Base-by-base conservation (phyloP, 2,888 invertebrate genomes). In the Harmothoe impar region DNA sequence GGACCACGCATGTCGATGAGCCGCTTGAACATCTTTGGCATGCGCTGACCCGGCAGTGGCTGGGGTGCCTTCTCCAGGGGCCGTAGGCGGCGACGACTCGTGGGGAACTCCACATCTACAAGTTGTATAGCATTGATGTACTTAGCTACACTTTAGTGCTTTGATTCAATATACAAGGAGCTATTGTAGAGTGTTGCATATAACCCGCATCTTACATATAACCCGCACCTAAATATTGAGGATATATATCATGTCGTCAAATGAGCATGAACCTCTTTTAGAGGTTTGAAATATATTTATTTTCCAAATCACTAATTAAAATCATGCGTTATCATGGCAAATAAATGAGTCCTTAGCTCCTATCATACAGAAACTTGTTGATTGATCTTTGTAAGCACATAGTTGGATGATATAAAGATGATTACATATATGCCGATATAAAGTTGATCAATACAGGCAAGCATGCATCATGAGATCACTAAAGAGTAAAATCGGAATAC, bases 1-100 rank as follows among this genome's bases (percentile, higher is more conserved):
- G 99, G 98, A 0, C 99, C 99, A 95, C 99, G 92, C 98, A 99
- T 98, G 68, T 97, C 97, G n/a, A 97, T 96, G 0, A 98, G 96
- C 89, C 97, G 97, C 94, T 98, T 99, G 93, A 97, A 97, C 98
- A 98, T 98, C 96, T 98, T 98, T 1, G 97, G 98, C 31, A 98
- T 97, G 93, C 97, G 97, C 52, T 97, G 94, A 91, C 97, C 97
- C 0, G 97, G 94, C 0, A 97, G 97, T 0, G 91, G 97, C 72
- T 96, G 92, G 3, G 96, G 95, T 0, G 97, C 97, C 95, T 97
- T 98, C 0, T 97, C 97, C 95, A 97, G 96, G 72, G 97, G 96
- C 91, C 96, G 97, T 10, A 98, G 96, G 31, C 93, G 93, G 15
- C 94, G 86, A 90, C 93, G 91, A 89, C 94, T 94, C 12, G 95